Evolutionary conservation across 2,888 invertebrate genomes (phyloP), one percentile per base, ranked within the genome.

Genomic region (Mantis religiosa): DNA sequence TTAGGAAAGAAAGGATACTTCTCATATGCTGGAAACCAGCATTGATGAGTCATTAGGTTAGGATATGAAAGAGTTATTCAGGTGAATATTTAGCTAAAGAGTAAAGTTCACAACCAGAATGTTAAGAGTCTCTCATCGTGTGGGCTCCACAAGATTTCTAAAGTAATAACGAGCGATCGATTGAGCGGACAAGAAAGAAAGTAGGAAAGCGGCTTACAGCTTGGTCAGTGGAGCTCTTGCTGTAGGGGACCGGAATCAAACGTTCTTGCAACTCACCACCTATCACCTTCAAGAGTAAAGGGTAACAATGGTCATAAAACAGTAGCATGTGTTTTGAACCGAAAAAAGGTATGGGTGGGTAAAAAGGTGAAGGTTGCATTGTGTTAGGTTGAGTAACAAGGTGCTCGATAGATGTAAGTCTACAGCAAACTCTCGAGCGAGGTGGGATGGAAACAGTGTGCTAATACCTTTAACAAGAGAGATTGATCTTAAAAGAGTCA

Each of bases 161-260:
- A 84, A 89, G 84, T 89, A 90, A 89, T 89, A 71, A 87, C 87
- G 87, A 87, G 85, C 85, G 85, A 85, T n/a, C 54, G 47, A 85
- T 85, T 54, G 85, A 93, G 93, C 93, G 93, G 93, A 93, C 93
- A 94, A 93, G 93, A 89, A 93, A 93, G 93, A 93, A 90, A 93
- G 93, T 93, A 94, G 93, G 94, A 95, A 95, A 95, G 95, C 95
- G 95, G 97, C 99, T 99, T 99, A 99, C 99, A 98, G 98, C 98
- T 97, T 99, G 99, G 96, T 99, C 99, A 95, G 98, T 99, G 95
- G 98, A 98, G 95, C 98, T 98, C 97, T 98, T 98, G 98, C 98
- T 98, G 97, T 98, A 98, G 95, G 98, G 99, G 95, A 99, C 98
- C 95, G 99, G 98, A 95, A 99, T 98, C 97, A 99, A 98, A 95